phyloP scores from a whole-genome alignment of 1,140 invertebrate species.

The Drosophila subpulchrella region DNA sequence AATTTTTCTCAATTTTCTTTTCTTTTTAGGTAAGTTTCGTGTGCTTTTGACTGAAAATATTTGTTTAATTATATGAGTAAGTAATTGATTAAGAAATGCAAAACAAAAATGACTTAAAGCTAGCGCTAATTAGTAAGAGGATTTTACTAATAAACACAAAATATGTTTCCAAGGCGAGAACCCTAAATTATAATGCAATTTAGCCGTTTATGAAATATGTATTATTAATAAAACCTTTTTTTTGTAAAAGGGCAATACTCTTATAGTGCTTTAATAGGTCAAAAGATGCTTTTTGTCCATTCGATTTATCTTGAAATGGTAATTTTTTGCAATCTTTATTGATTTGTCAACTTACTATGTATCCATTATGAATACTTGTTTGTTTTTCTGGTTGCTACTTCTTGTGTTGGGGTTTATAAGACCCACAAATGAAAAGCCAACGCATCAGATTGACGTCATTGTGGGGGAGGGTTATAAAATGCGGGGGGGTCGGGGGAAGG shows the following conservation, averaged over 20 bases:
- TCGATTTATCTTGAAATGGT: too few relatives aligned
- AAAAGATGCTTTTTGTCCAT: too few relatives aligned
- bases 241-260: too few relatives aligned
- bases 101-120: too few relatives aligned
- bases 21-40: constrained; percentile 1
- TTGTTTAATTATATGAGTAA: background rate
- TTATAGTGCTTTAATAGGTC: too few relatives aligned
- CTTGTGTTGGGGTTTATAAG: background rate
- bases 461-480: background rate
- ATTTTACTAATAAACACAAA: too few relatives aligned
- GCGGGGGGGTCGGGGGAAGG: background rate
- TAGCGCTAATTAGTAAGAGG: too few relatives aligned
- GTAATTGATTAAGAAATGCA: background rate
- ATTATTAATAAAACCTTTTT: too few relatives aligned
- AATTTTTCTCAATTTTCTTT: background rate
- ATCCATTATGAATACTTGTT: background rate
- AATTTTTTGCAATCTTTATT: background rate
- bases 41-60: background rate
- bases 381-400: constrained; percentile 2
- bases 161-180: too few relatives aligned
- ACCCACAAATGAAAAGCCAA: constrained; percentile 23
- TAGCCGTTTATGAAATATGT: too few relatives aligned
- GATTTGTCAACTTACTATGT: background rate
- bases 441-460: constrained; percentile 28
- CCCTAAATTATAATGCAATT: too few relatives aligned